These are phyloP conservation scores for Luffia ferchaultella DNA, from an alignment of 2,888 invertebrate genomes.

Conservation along the genomic window DNA sequence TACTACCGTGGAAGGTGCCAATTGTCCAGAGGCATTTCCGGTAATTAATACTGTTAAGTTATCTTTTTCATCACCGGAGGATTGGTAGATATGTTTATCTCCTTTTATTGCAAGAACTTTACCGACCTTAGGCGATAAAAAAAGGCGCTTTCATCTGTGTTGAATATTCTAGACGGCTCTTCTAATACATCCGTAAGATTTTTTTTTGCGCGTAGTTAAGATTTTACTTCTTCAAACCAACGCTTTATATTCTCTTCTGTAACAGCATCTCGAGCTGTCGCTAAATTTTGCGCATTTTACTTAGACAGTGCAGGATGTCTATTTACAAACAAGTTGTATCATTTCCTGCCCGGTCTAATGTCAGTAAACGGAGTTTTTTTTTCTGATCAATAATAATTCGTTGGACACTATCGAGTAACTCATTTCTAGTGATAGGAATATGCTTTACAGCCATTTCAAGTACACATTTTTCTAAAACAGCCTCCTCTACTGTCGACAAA, in stretches of 20 bases:
- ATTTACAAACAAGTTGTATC: not conserved
- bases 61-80: constrained; percentile 19
- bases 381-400: constrained; percentile 12
- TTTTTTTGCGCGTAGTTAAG: constrained; percentile 13
- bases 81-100: constrained; percentile 19
- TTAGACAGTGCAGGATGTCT: constrained; percentile 15
- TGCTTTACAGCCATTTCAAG: constrained; percentile 12
- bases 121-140: constrained; percentile 18
- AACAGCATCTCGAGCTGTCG: constrained; percentile 14
- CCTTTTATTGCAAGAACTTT: constrained; percentile 21
- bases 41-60: constrained; percentile 21
- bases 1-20: constrained; percentile 23
- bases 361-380: not conserved
- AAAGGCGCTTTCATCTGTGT: constrained; percentile 22
- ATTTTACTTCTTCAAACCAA: constrained; percentile 17
- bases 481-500: constrained; percentile 12
- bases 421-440: constrained; percentile 14
- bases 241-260: constrained; percentile 14
- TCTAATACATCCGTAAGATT: constrained; percentile 14
- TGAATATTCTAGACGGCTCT: constrained; percentile 20
- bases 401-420: constrained; percentile 16
- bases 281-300: too few species aligned
- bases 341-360: constrained; percentile 2
- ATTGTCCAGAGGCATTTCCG: constrained; percentile 22
- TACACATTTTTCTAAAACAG: constrained; percentile 15